Base-by-base conservation (phyloP, 2,113 vertebrate genomes). In the Camelus bactrianus region DNA sequence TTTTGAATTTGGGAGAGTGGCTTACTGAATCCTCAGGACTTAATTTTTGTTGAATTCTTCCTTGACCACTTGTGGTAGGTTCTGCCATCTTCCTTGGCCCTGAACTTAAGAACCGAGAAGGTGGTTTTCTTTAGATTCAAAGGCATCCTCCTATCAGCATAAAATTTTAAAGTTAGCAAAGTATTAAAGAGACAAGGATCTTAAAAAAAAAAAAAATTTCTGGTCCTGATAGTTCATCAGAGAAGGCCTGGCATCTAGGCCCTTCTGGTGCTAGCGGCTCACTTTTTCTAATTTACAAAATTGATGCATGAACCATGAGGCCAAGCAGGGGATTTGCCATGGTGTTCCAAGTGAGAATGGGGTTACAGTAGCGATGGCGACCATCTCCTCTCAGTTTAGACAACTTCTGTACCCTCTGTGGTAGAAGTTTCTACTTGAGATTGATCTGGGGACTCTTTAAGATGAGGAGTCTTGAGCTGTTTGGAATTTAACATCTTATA, bases 401-500 rank as follows among this genome's bases (percentile, higher is more conserved):
- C n/a, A 85, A 14, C 24, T 1, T 75, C 10, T 15, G 14, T 90
- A 69, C 76, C 58, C 46, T 76, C 32, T 84, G 52, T 72, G n/a
- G 46, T 54, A 85, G 24, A 89, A 22, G 28, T 89, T 58, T 48
- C 48, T 62, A 58, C 14, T 30, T 90, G n/a, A 91, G 50, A 79
- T 22, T 50, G 13, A 69, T 12, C 7, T 65, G 22, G 38, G 8
- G 22, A 24, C 15, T 72, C 46, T 58, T 72, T 65, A 56, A 42
- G 19, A 32, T 76, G 38, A 6, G 14, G 46, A 62, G 5, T 79
- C 38, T 54, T 70, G 28, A 54, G 8, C 8, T 24, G 1, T 64
- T 92, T 92, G 77, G 26, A 95, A 94, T 94, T 76, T 77, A 84
- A 93, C 38, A 70, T 91, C 89, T 84, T 35, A 76, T 1, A 77